Base-by-base conservation (phyloP, 1,140 invertebrate species). In the Dermatophagoides farinae region DNA sequence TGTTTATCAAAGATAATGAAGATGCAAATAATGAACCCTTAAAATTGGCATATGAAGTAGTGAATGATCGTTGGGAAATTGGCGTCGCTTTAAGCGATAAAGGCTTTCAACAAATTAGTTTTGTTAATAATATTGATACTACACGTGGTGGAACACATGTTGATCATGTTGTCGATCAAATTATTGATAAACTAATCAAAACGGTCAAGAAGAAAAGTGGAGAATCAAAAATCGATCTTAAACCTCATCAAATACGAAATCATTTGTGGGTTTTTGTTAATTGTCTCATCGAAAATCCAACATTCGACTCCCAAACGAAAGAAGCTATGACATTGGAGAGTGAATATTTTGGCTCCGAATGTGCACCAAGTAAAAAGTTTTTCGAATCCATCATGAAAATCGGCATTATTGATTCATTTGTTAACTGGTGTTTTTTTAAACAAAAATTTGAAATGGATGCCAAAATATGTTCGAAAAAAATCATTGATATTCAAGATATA, bases 81-180 rank as follows among this genome's bases (percentile, higher is more conserved):
- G 96, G 89, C 22, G 73, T 95, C 4, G 84, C 88, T 37, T 70
- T 86, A 1, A 97, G 92, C 49, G 76, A 77, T 31, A 84, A 88
- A 62, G 80, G 79, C 64, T 98, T 97, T 71, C 90, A 97, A 71
- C 95, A 98, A 77, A 86, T 97, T 65, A 98, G 93, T 31, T 99
- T 99, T 76, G 96, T 98, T 8, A 99, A 99, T 73, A 96, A 90
- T 64, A 99, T 99, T 69, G 92, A 93, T n/a, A 99, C 96, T 0
- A 92, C 87, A 10, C 98, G 97, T 81, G 96, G 96, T 66, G 96
- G 96, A 14, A 79, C 90, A 52, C 96, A 99, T 73, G 88, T 99
- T 22, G 95, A 99, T 71, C 83, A 97, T 70, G 81, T 98, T 1
- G 77, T 83, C 1, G 93, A 99, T 68, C 78, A 83, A 69, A 79